Evolutionary conservation across 2,797 vertebrate genomes (phyloP).

Genomic region (Megalops cyprinoides): DNA sequence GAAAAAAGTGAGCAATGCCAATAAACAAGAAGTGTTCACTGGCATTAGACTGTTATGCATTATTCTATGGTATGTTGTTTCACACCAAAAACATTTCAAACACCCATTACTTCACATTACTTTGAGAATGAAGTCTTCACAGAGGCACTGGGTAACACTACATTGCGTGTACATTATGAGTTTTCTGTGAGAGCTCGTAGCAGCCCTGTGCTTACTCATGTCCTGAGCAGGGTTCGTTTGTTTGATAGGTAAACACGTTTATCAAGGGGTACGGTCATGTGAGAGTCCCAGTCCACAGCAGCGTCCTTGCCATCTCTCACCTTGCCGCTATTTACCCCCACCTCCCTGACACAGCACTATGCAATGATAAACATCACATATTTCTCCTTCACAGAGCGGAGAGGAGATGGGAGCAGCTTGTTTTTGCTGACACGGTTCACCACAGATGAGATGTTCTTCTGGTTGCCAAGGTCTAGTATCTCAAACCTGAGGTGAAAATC

Average conservation of each 20-base stretch:
- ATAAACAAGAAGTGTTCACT: too few relatives aligned
- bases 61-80: too few relatives aligned
- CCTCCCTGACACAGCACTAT: conserved; percentile 28
- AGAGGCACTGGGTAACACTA: neutral
- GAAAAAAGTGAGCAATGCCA: neutral
- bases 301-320: conserved; percentile 24
- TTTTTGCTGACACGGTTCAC: conserved; percentile 39
- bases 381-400: conserved; percentile 38
- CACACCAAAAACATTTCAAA: neutral
- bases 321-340: conserved; percentile 28
- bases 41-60: too few relatives aligned
- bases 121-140: neutral
- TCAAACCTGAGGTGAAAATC: conserved; percentile 42
- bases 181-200: neutral
- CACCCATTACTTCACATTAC: too few relatives aligned
- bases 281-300: conserved; percentile 22
- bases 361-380: conserved; percentile 29
- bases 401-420: conserved; percentile 34
- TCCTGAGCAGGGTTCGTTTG: neutral
- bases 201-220: neutral
- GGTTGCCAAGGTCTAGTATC: conserved; percentile 37
- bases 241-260: neutral
- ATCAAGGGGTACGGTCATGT: conserved; percentile 5
- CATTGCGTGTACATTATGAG: too few relatives aligned
- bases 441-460: conserved; percentile 29